Percentiles rank a stretch among this genome's conserved stretches.
Conservation (phyloP, 2,797 vertebrate species). For the Rallus crepitans region DNA sequence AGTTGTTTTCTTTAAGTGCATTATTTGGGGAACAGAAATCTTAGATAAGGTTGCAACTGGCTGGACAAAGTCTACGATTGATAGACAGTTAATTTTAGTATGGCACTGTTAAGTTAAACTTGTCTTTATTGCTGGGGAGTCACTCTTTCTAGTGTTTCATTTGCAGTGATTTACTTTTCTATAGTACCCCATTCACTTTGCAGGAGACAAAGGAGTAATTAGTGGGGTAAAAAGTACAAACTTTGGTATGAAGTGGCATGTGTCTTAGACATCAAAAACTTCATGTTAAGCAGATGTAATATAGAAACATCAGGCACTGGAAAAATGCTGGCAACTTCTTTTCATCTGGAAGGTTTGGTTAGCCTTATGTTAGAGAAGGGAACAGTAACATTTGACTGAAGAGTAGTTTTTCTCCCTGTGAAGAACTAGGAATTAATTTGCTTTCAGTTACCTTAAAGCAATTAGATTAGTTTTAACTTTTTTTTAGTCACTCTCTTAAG, state of each 20-base stretch:
- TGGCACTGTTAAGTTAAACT: background rate
- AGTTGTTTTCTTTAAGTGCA: accelerated
- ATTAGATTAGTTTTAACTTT: background rate
- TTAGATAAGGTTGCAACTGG: background rate
- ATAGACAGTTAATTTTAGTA: background rate
- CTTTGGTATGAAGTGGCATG: background rate
- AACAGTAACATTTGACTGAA: background rate
- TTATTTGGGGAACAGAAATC: background rate
- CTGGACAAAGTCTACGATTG: background rate
- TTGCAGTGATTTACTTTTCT: background rate
- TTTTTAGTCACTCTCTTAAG: background rate
- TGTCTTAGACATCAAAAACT: background rate
- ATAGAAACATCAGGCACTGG: background rate
- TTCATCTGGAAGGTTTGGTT: background rate
- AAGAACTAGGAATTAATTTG: background rate
- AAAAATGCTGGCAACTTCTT: background rate
- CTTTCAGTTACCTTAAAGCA: background rate
- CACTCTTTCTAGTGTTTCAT: background rate
- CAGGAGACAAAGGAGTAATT: background rate
- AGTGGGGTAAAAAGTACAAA: background rate
- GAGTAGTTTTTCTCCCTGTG: background rate
- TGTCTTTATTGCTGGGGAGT: background rate
- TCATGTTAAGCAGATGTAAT: background rate
- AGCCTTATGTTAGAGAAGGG: background rate
- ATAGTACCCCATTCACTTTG: background rate